Conservation (phyloP, 2,888 invertebrate species). For the Poecilobothrus nobilitatus region DNA sequence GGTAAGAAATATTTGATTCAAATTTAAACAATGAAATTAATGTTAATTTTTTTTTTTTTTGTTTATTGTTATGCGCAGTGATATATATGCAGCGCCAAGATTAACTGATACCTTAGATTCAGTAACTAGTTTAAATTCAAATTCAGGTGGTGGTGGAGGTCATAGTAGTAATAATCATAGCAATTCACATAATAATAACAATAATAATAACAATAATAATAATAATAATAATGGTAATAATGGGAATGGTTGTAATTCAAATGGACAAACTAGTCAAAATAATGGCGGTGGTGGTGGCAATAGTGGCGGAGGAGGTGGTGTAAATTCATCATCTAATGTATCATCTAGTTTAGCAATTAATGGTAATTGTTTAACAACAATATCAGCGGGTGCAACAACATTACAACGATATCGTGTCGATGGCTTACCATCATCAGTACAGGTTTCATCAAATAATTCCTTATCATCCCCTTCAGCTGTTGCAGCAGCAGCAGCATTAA, state of each 20-base stretch:
- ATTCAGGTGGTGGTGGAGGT: slow-evolving; percentile 27
- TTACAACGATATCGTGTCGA: slow-evolving; percentile 42
- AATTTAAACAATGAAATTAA: neutral
- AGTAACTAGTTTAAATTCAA: slow-evolving; percentile 33
- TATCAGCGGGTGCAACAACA: slow-evolving; percentile 30
- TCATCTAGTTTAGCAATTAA: slow-evolving; percentile 32
- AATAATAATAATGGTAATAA: neutral
- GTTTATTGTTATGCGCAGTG: too few relatives aligned
- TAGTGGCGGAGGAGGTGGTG: neutral
- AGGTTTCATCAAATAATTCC: slow-evolving; percentile 24
- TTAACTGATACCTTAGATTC: slow-evolving; percentile 37
- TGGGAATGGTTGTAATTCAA: neutral
- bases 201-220: slow-evolving; percentile 8
- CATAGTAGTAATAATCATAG: neutral
- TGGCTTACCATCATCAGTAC: slow-evolving; percentile 25
- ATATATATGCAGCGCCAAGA: slow-evolving; percentile 43
- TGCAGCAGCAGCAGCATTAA: slow-evolving; percentile 25
- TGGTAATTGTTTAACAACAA: slow-evolving; percentile 38
- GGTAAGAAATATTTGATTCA: slow-evolving; percentile 44
- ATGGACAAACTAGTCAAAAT: too few relatives aligned
- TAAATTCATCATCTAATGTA: slow-evolving; percentile 23
- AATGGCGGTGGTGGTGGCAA: too few relatives aligned
- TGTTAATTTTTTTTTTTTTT: slow-evolving; percentile 6
- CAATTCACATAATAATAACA: neutral
- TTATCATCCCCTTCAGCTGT: slow-evolving; percentile 23